Evolutionary conservation across 1,140 invertebrate species (phyloP).

Genomic region (Drosophila biarmipes): DNA sequence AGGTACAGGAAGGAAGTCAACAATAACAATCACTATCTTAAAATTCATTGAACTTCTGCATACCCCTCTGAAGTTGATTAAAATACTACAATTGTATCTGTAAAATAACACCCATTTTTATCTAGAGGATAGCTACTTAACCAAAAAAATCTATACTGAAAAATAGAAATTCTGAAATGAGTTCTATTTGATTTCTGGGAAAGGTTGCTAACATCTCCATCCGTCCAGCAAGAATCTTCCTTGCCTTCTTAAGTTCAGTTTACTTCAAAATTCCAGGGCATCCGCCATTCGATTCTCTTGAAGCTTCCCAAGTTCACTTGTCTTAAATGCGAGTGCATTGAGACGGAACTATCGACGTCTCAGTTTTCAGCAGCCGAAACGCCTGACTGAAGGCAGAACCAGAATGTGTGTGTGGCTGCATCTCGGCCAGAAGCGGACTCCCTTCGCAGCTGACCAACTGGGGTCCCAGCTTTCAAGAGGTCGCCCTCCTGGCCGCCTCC

Average conservation of each 20-base stretch:
- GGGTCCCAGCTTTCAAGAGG: slow-evolving; percentile 61
- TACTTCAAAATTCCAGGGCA: neutral
- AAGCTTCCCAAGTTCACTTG: slow-evolving; percentile 15
- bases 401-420: slow-evolving; percentile 1
- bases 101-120: no score
- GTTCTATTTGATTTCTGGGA: no score
- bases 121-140: no score
- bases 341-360: slow-evolving; percentile 58
- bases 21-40: no score
- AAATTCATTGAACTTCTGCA: no score
- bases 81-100: no score
- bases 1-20: no score
- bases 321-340: slow-evolving; percentile 56
- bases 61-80: no score
- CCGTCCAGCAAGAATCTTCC: no score
- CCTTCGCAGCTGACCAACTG: slow-evolving; percentile 56
- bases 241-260: no score
- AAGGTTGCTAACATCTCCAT: no score
- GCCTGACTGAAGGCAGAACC: slow-evolving; percentile 30
- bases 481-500: slow-evolving; percentile 24
- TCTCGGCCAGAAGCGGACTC: slow-evolving; percentile 18
- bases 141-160: neutral
- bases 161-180: no score
- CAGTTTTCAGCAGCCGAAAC: slow-evolving; percentile 53
- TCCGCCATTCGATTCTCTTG: neutral